Percentiles rank a stretch among this genome's conserved stretches.
Conservation (phyloP, 2,888 invertebrate genomes). For the Epiperipatus broadwayi region DNA sequence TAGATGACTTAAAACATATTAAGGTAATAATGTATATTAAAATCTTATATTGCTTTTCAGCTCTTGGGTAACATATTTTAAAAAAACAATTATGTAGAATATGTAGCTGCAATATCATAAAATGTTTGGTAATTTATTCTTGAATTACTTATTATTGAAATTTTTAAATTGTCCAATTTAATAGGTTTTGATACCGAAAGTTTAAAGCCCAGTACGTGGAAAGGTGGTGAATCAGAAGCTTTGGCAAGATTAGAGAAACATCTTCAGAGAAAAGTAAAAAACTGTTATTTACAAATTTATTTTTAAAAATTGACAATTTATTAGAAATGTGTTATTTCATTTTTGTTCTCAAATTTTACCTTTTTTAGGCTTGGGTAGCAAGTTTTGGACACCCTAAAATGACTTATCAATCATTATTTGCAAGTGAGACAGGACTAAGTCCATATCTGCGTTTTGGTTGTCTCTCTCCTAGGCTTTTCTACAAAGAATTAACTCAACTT, state of each 20-base stretch:
- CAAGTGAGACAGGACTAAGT: slow-evolving; percentile 62
- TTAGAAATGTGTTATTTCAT: neutral
- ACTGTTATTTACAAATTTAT: slow-evolving; percentile 1
- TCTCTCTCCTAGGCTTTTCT: slow-evolving; percentile 59
- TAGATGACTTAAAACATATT: no score
- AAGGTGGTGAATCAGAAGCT: slow-evolving; percentile 54
- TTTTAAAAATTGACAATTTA: slow-evolving; percentile 34
- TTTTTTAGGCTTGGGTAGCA: slow-evolving; percentile 81
- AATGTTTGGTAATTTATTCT: no score
- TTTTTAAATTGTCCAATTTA: neutral
- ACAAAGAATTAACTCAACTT: slow-evolving; percentile 51
- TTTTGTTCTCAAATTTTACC: slow-evolving; percentile 13
- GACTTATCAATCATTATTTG: slow-evolving; percentile 62
- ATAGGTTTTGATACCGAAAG: slow-evolving; percentile 56
- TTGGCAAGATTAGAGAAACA: slow-evolving; percentile 44
- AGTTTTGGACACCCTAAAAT: slow-evolving; percentile 70
- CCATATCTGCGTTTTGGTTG: slow-evolving; percentile 72
- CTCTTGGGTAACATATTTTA: no score
- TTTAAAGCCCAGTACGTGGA: slow-evolving; percentile 49
- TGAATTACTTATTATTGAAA: no score
- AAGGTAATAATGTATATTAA: no score
- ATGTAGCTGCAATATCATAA: no score
- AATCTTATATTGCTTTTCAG: no score
- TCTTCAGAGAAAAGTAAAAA: slow-evolving; percentile 27
- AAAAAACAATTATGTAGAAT: no score